phyloP scores from a whole-genome alignment of 2,113 vertebrate genomes.

The Pedionomus torquatus region DNA sequence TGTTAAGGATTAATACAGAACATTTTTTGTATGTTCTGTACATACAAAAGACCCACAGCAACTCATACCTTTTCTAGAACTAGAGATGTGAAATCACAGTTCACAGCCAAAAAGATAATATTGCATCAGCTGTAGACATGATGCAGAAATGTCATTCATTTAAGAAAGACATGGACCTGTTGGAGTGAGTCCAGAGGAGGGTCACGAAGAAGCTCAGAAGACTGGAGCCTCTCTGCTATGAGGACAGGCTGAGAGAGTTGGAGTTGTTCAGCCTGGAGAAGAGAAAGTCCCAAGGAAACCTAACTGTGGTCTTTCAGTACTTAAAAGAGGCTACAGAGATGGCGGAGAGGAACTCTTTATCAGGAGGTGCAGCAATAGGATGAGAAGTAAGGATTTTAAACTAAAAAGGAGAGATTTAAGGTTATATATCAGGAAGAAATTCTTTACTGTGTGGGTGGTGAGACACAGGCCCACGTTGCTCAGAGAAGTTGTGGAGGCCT shows the following conservation, averaged over 20 bases:
- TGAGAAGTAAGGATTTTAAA: rapidly evolving
- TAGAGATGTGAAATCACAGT: background rate
- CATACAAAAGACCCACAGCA: background rate
- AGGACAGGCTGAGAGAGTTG: background rate
- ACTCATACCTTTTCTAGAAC: background rate
- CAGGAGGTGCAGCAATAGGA: rapidly evolving
- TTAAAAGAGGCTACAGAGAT: background rate
- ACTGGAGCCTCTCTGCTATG: background rate
- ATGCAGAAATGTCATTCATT: background rate
- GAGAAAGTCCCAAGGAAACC: background rate
- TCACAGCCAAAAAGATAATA: background rate
- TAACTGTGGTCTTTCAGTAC: background rate
- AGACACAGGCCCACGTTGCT: rapidly evolving
- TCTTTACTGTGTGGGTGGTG: rapidly evolving
- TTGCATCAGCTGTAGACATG: background rate
- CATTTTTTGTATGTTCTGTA: no score
- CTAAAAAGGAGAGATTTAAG: background rate
- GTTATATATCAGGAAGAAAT: background rate
- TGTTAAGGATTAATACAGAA: rapidly evolving
- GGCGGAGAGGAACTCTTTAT: background rate
- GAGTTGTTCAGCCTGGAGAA: background rate
- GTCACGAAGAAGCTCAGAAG: rapidly evolving
- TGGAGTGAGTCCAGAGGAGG: background rate
- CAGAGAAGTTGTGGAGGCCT: rapidly evolving
- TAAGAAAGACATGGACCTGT: background rate